These are phyloP conservation scores for Ammospiza maritima DNA, from an alignment of 2,797 vertebrate genomes.

Conservation along the genomic window DNA sequence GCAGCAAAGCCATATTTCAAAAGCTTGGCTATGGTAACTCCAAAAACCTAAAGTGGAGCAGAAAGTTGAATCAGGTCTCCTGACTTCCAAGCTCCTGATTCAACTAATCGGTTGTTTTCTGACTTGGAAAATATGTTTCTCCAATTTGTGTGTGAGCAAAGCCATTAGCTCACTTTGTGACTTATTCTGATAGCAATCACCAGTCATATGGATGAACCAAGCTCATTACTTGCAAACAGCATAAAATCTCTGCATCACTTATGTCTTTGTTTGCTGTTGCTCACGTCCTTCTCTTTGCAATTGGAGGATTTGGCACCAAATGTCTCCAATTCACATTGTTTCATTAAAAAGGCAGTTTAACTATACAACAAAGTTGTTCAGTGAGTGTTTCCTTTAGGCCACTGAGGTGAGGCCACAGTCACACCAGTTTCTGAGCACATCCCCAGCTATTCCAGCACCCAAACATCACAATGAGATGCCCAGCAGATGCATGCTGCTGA, in stretches of 20 bases:
- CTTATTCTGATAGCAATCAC: not conserved
- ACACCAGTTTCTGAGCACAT: not conserved
- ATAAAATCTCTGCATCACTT: not conserved
- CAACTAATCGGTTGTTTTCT: not conserved
- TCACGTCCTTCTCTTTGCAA: not conserved
- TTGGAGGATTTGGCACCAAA: not conserved
- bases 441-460: not conserved
- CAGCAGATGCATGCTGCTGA: not conserved
- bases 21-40: not conserved
- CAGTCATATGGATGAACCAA: not conserved
- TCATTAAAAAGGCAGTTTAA: not conserved
- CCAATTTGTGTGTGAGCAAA: not conserved
- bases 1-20: conserved; percentile 1
- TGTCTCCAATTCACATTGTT: not conserved
- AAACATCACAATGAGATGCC: not conserved
- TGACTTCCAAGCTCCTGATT: not conserved
- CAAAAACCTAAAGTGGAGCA: not conserved
- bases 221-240: not conserved
- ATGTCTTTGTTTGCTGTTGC: not conserved
- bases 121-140: not conserved
- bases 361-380: not conserved
- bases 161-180: not conserved
- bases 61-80: not conserved
- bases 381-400: not conserved
- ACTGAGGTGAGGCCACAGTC: not conserved